Evolutionary conservation across 2,797 vertebrate species (phyloP).

Genomic region (Psittacula echo): DNA sequence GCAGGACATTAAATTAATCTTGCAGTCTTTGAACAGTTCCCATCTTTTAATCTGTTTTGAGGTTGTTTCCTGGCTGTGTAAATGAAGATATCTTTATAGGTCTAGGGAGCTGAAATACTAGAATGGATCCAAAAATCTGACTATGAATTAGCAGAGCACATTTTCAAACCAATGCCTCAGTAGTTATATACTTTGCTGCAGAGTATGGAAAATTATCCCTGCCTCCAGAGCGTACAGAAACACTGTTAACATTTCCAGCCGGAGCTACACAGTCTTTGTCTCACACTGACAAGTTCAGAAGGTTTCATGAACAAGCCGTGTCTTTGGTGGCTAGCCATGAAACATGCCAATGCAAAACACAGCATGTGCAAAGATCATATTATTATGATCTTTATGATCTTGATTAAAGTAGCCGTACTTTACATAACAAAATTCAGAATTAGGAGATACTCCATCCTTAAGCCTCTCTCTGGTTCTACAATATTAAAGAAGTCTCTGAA

Average conservation of each 20-base stretch:
- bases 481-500: background rate
- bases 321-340: background rate
- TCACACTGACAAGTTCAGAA: slow-evolving; percentile 7
- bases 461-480: background rate
- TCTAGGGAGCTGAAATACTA: background rate
- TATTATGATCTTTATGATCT: background rate
- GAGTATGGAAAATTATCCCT: slow-evolving; percentile 9
- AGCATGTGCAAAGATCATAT: background rate
- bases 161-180: slow-evolving; percentile 13
- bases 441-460: background rate
- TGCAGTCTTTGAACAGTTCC: slow-evolving; percentile 25
- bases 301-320: background rate
- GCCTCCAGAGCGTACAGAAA: background rate
- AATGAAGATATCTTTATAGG: slow-evolving; percentile 14
- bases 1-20: slow-evolving; percentile 53
- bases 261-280: slow-evolving; percentile 23
- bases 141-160: background rate
- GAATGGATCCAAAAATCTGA: background rate
- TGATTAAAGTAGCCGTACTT: background rate
- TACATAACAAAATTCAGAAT: background rate
- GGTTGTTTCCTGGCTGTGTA: background rate
- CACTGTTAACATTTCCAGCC: background rate
- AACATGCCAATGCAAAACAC: background rate
- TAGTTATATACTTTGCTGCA: background rate
- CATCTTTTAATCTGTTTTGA: slow-evolving; percentile 28